A percentile compares a stretch with the other conserved stretches of the same genome.
These are phyloP conservation scores for Mylabris phalerata DNA, from an alignment of 1,140 invertebrate species.

Conservation along the genomic window DNA sequence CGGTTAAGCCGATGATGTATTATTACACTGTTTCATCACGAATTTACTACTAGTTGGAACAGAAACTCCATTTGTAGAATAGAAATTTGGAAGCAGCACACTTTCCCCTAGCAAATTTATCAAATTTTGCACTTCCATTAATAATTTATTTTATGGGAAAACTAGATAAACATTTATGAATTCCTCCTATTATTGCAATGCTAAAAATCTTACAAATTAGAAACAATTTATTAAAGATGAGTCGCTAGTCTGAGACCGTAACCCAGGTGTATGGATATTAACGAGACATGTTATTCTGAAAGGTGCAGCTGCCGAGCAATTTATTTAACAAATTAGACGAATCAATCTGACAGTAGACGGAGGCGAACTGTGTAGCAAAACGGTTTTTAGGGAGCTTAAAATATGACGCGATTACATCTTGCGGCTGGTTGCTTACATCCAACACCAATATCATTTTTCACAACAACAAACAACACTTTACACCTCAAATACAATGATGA, in stretches of 20 bases:
- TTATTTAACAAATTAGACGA: constrained; percentile 32
- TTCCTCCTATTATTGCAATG: neutral
- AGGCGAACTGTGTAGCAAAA: constrained; percentile 4
- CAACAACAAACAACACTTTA: constrained; percentile 10
- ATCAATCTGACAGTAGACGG: constrained; percentile 24
- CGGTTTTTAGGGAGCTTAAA: constrained; percentile 19
- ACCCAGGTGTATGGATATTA: constrained; percentile 11
- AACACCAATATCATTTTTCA: constrained; percentile 19
- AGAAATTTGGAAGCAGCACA: too few relatives aligned
- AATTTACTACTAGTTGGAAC: too few relatives aligned
- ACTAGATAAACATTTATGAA: too few relatives aligned
- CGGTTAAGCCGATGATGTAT: too few relatives aligned
- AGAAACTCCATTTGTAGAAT: too few relatives aligned
- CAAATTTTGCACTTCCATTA: too few relatives aligned
- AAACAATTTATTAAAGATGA: neutral
- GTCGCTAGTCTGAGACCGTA: neutral
- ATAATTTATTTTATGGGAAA: neutral
- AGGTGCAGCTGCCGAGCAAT: constrained; percentile 28
- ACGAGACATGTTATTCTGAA: constrained; percentile 11
- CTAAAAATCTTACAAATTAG: neutral
- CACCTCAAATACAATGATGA: constrained; percentile 15
- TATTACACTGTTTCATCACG: too few relatives aligned
- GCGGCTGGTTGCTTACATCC: constrained; percentile 18
- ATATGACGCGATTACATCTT: constrained; percentile 29
- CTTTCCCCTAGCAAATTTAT: too few relatives aligned